Evolutionary conservation across 2,113 vertebrate genomes (phyloP), one percentile per base, ranked within the genome.

Genomic region (Crypturellus undulatus): DNA sequence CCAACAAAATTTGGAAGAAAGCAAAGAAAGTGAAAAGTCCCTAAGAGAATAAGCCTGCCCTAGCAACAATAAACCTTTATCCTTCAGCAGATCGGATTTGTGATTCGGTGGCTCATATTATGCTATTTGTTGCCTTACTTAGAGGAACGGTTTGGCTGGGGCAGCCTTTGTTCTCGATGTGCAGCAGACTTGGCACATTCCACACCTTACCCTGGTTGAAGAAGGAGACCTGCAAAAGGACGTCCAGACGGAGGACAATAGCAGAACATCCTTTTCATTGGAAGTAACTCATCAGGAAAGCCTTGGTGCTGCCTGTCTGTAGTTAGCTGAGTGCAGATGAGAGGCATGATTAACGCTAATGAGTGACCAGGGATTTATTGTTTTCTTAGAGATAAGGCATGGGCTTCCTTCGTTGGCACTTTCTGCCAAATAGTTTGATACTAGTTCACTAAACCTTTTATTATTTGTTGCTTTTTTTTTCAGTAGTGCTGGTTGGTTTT

Each of bases 261-360:
- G 91, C 71, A 90, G 95, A 94, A 95, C 95, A 97, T 97, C 96
- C 95, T 97, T 95, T 97, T 54, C 94, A 80, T 90, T 94, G 65
- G 83, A 94, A 95, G 94, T 26, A 0, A 9, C 65, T 87, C 90
- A 28, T 90, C 75, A 93, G 95, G 81, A 96, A 94, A 93, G 60
- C 89, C 62, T 26, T 80, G 93, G 70, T 87, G 84, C 84, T 92
- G 95, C 93, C 92, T 97, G 92, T 93, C 96, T 96, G 92, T 94
- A 93, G 97, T 96, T 96, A 96, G 95, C 96, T 96, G 96, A 97
- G 97, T 98, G 97, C 97, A 98, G 97, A 98, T 97, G 96, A 98
- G 97, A 97, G 96, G 84, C 72, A 79, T 96, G 97, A 98, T 98
- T 98, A 98, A 97, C 94, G 73, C 90, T 97, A 97, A 98, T 96